phyloP scores from a whole-genome alignment of 1,140 invertebrate species.

The Drosophila lacteicornis region DNA sequence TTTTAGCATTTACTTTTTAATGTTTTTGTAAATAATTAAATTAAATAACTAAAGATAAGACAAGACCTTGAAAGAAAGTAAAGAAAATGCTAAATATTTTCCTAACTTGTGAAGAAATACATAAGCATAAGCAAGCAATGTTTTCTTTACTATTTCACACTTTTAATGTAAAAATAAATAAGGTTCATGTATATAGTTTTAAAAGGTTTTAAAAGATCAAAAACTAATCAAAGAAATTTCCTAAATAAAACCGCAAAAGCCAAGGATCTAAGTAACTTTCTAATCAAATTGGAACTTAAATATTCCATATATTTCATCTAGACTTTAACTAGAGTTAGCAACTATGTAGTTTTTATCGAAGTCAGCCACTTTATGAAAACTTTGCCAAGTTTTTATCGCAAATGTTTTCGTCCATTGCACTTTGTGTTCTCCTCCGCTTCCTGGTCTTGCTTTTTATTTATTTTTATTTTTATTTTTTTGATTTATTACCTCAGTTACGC shows the following conservation, averaged over 20 bases:
- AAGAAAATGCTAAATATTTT: too few relatives aligned
- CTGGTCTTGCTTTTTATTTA: conserved; percentile 6
- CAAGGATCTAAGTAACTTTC: background rate
- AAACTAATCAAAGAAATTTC: background rate
- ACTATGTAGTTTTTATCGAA: conserved; percentile 4
- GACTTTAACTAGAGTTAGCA: background rate
- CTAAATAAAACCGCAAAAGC: background rate
- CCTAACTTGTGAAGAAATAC: too few relatives aligned
- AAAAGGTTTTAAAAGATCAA: too few relatives aligned
- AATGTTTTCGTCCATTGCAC: conserved; percentile 28
- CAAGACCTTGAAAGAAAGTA: background rate
- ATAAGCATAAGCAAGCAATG: too few relatives aligned
- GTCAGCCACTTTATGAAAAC: conserved; percentile 5
- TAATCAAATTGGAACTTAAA: background rate
- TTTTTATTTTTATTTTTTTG: conserved; percentile 15
- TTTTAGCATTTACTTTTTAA: background rate
- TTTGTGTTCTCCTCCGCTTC: conserved; percentile 22
- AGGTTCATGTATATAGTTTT: too few relatives aligned
- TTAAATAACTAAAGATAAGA: background rate
- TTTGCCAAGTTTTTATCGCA: conserved; percentile 19
- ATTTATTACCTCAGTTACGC: conserved; percentile 41
- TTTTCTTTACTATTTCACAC: background rate
- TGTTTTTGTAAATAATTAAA: conserved; percentile 1
- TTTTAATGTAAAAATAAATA: too few relatives aligned
- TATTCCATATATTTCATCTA: background rate